A percentile compares a stretch with the other conserved stretches of the same genome.
Conservation (phyloP, 2,888 invertebrate genomes). For the Agriopis marginaria region DNA sequence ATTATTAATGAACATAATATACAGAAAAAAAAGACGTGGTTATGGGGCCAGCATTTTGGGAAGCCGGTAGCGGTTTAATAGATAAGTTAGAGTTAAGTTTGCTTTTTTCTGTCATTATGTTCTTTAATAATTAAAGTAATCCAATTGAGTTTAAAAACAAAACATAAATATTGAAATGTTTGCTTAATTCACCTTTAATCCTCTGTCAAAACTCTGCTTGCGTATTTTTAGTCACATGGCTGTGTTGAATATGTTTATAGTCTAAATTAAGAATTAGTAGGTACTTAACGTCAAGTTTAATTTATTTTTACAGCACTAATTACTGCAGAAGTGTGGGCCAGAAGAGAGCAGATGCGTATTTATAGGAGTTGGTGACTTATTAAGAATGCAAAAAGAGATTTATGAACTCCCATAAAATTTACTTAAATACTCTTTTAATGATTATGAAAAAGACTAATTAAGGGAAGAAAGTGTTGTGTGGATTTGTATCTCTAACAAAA, state of each 20-base stretch:
- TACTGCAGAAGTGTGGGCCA: background rate
- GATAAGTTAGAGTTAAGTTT: too few relatives aligned
- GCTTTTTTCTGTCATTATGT: too few relatives aligned
- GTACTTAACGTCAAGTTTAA: slow-evolving; percentile 25
- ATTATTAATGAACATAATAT: too few relatives aligned
- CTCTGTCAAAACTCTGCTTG: background rate
- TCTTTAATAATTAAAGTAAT: too few relatives aligned
- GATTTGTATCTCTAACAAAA: slow-evolving; percentile 10
- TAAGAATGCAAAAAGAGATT: slow-evolving; percentile 34
- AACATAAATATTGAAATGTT: too few relatives aligned
- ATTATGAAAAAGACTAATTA: slow-evolving; percentile 17
- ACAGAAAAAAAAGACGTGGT: too few relatives aligned
- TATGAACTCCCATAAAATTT: slow-evolving; percentile 32
- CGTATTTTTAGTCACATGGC: background rate
- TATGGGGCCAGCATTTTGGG: too few relatives aligned
- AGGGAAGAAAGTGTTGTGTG: slow-evolving; percentile 19
- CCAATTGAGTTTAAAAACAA: too few relatives aligned
- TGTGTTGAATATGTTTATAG: background rate
- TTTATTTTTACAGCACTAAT: slow-evolving; percentile 18
- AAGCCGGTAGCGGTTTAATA: too few relatives aligned
- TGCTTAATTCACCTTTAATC: background rate
- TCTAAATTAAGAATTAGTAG: slow-evolving; percentile 1
- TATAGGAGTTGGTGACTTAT: slow-evolving; percentile 20
- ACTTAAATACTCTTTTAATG: slow-evolving; percentile 26
- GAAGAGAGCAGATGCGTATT: slow-evolving; percentile 1